Evolutionary conservation across 2,888 invertebrate genomes (phyloP), one percentile per base, ranked within the genome.

Genomic region (Oligia latruncula): DNA sequence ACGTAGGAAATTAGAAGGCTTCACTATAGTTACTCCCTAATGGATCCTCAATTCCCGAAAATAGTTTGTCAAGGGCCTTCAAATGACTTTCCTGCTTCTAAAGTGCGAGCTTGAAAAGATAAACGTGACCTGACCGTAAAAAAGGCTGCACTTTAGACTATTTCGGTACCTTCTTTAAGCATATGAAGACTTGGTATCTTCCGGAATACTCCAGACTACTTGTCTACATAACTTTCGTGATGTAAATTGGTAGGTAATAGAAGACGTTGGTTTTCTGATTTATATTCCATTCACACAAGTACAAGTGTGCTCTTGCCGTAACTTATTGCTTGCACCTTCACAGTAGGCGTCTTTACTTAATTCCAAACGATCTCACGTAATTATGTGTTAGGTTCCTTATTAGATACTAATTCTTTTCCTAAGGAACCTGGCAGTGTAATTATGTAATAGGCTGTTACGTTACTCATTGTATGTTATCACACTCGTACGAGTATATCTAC

Each of bases 81-180:
- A 72, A 72, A 76, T 67, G 77, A 78, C 68, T 81, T 77, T 70
- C 13, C 74, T 67, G 65, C 71, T 23, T 77, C 71, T 71, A 46
- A 76, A 77, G 70, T 62, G 76, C 62, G 46, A 75, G 65, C 74
- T 79, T 86, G 72, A 78, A 84, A 70, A 72, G 52, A 62, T 67
- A 67, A 76, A 86, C 86, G 84, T 87, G 88, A 84, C 72, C 64
- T 71, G 80, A 70, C 66, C 81, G 43, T 80, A n/a, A 71, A 87
- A 75, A 66, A 65, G 52, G 49, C 29, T 64, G 72, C 71, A 65
- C 40, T 66, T 74, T n/a, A 35, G 46, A 68, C 29, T 66, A 66
- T 72, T 75, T 75, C 23, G 46, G 43, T 62, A 65, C 62, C 20
- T 76, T 23, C 23, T 43, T 49, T 40, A 52, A 74, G 23, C 8